phyloP scores from a whole-genome alignment of 2,113 vertebrate species.

The Addax nasomaculatus region DNA sequence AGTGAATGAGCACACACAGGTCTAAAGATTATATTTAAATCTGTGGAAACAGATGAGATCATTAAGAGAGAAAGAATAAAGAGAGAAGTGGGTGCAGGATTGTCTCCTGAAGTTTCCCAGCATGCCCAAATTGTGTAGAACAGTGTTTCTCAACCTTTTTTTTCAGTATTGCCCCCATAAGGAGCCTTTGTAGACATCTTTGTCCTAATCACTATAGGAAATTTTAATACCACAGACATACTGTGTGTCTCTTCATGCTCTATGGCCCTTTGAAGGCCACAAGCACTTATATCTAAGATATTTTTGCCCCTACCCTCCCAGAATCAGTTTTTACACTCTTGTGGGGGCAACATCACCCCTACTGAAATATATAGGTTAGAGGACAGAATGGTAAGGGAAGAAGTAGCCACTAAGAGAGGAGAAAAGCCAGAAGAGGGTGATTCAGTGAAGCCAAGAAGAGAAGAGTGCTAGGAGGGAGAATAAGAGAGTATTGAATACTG shows the following conservation, averaged over 20 bases:
- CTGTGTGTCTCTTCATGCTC: not conserved
- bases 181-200: not conserved
- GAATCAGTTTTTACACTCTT: not conserved
- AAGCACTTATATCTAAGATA: not conserved
- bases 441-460: not conserved
- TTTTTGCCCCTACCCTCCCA: not conserved
- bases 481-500: not conserved
- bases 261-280: not conserved
- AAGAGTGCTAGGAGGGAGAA: not conserved
- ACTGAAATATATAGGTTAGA: not conserved
- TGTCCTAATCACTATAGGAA: not conserved
- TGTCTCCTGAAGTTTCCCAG: not conserved
- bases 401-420: not conserved
- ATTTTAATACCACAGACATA: not conserved
- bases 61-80: not conserved
- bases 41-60: not conserved
- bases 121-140: not conserved
- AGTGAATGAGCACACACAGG: not conserved
- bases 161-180: not conserved
- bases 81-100: not conserved
- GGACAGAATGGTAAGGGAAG: not conserved
- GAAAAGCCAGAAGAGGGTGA: not conserved
- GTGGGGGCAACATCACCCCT: not conserved
- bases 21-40: slow-evolving; percentile 4
- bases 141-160: not conserved